Base-by-base conservation (phyloP, 64 coral and sea anemone genomes). In the Dendrophyllia cribrosa region DNA sequence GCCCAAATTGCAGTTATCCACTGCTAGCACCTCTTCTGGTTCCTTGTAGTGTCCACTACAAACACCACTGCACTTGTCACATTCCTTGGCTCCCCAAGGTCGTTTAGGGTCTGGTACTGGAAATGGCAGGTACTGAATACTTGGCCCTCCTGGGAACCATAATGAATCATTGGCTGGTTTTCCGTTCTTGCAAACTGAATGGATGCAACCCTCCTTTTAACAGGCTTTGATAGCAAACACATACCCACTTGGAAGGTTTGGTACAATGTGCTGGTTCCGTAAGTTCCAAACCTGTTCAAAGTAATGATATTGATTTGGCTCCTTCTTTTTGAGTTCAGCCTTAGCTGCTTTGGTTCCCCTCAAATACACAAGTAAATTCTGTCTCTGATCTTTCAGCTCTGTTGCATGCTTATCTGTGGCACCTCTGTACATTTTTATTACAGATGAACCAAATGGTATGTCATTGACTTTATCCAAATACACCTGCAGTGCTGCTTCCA, bases 81-180 rank as follows among this genome's bases (percentile, higher is more conserved):
- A 88, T 70, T 88, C 70, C 61, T 88, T 74, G 56, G 70, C 19
- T 58, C 86, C 70, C 86, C 86, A 74, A 58, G 71, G 86, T 73
- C 86, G 55, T 52, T 75, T 88, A 59, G 70, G 50, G 49, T 85
- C 82, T 85, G 82, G 82, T 49, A 88, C 86, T 60, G 70, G 86
- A 88, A 88, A 88, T 47, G 53, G 86, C 63, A 88, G 64, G 76
- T 76, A 88, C 67, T 88, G 64, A 76, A 88, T 88, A 76, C 71
- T 72, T 88, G 71, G 86, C 51, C 86, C 86, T 34, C 60, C 68
- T 88, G 71, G 86, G 86, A 88, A 88, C 86, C 86, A 88, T 88
- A 88, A 65, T 74, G 86, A 74, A 73, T 58, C 51, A 88, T 88
- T 74, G 59, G 52, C 55, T 72, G 76, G 66, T 25, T 9, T 70